Evolutionary conservation across 2,113 vertebrate genomes (phyloP), one percentile per base, ranked within the genome.

Genomic region (Grantiella picta): DNA sequence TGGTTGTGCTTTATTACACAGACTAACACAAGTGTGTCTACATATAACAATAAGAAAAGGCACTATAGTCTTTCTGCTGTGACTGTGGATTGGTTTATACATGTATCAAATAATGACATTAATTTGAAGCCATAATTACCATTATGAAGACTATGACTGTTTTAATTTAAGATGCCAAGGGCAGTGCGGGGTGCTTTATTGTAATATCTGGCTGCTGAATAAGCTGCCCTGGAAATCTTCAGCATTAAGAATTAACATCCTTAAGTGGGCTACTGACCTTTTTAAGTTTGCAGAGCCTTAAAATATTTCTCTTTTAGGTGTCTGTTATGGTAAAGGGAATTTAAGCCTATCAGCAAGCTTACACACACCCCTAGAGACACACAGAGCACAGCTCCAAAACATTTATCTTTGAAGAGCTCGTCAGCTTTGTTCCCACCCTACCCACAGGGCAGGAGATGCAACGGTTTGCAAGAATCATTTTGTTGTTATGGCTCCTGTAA

Each of bases 391-490:
- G 17, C 2, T 63, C 35, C 52, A 64, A 25, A 66, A 8, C 6
- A 18, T 27, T n/a, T 24, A 6, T 38, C 20, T 50, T 19, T 4
- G 18, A 47, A 40, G 52, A 47, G 15, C 35, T 71, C 44, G 7
- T 15, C 40, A 28, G 53, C 70, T 82, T 47, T 71, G n/a, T 50
- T 61, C 18, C 19, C 38, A 16, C 24, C 40, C 28, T 38, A 10
- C 17, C 19, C 4, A 2, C 12, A 3, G 7, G 27, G 21, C 31
- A 29, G n/a, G 59, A 28, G 36, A 7, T 19, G 11, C 27, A 31
- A 2, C 0, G 0, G 1, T 10, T 28, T 9, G 3, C 12, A 12
- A 38, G 50, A 56, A 56, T 44, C 40, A 14, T 6, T 86, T 53
- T 87, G 42, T 69, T 66, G 11, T 70, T 72, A 3, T 0, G 7